Evolutionary conservation across 2,888 invertebrate species (phyloP).

Genomic region (Drosophila stalkeri): DNA sequence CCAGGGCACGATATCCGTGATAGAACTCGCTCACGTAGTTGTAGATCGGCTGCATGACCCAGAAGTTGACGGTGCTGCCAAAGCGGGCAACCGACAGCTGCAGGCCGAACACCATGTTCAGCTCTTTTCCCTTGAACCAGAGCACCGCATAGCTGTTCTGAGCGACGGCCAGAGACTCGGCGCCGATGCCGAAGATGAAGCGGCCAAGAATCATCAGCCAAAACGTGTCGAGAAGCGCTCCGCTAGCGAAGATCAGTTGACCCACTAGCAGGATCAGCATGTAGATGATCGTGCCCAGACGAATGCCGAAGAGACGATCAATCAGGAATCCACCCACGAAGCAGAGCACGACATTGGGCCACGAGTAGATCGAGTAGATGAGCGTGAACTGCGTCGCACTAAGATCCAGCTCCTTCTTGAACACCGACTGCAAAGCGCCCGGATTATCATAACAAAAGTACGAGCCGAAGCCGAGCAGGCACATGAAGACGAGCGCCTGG

Average conservation of each 20-base stretch:
- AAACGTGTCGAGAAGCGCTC: slow-evolving; percentile 92
- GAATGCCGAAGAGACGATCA: slow-evolving; percentile 97
- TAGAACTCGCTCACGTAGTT: slow-evolving; percentile 89
- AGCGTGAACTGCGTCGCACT: slow-evolving; percentile 93
- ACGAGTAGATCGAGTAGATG: slow-evolving; percentile 97
- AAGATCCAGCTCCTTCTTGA: slow-evolving; percentile 91
- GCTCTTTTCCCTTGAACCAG: slow-evolving; percentile 98
- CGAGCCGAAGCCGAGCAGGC: slow-evolving; percentile 97
- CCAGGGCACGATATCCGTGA: slow-evolving; percentile 89
- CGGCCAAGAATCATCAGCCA: slow-evolving; percentile 97
- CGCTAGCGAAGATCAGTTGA: slow-evolving; percentile 94
- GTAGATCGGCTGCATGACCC: slow-evolving; percentile 96
- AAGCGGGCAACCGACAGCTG: slow-evolving; percentile 97
- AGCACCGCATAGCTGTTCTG: slow-evolving; percentile 98
- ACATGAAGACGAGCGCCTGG: slow-evolving; percentile 95
- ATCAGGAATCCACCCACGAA: slow-evolving; percentile 98
- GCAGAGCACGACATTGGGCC: slow-evolving; percentile 98
- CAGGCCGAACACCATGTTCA: slow-evolving; percentile 99
- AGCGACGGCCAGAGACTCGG: slow-evolving; percentile 97
- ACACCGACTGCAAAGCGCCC: slow-evolving; percentile 94
- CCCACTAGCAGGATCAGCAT: slow-evolving; percentile 94
- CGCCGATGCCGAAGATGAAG: slow-evolving; percentile 98
- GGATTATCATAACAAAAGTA: slow-evolving; percentile 99
- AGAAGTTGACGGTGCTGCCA: slow-evolving; percentile 97
- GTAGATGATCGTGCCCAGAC: slow-evolving; percentile 96